Base-by-base conservation (phyloP, 2,888 invertebrate species). In the Drosophila tanythrix region DNA sequence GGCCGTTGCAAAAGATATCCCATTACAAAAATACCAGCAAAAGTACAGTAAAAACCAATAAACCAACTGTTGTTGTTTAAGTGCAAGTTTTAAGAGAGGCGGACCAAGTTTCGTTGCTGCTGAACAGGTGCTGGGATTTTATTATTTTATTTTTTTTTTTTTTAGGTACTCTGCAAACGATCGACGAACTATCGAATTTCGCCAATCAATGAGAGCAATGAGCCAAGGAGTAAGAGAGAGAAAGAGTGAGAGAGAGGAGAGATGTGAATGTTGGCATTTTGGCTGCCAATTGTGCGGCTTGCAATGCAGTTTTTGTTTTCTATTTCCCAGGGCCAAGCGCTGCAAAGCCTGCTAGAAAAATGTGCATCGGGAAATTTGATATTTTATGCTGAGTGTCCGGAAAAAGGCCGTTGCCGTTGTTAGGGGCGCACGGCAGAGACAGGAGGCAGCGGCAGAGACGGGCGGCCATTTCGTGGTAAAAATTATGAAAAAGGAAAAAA, bases 181-280 rank as follows among this genome's bases (percentile, higher is more conserved):
- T 59, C 61, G 64, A 48, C 38, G 29, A 56, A 55, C 65, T 86
- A 86, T 86, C 85, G 69, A 82, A 82, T 86, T 89, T 74, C 85
- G 84, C 82, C 84, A 89, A 86, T 86, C 85, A 86, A 56, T 56
- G n/a, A 15, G 25, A 46, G 25, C 46, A 46, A 46, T 27, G 46
- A 25, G 46, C 46, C 15, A 27, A n/a, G 10, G n/a, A 8, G 1
- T 13, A 18, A 88, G 80, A 79, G 70, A 61, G 73, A 59, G 13
- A 43, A 53, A 74, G 68, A 83, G 61, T 75, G 71, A 72, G 74
- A 75, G 74, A 78, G 21, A 6, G 57, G 36, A 77, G 78, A 83
- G 82, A 7, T 25, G 57, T 88, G 88, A 89, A 85, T 86, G 89
- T 76, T 85, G 90, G 85, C 90, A 85, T 88, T 85, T 85, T 85